Evolutionary conservation across 2,113 vertebrate genomes (phyloP), one percentile per base, ranked within the genome.

Genomic region (Candoia aspera): DNA sequence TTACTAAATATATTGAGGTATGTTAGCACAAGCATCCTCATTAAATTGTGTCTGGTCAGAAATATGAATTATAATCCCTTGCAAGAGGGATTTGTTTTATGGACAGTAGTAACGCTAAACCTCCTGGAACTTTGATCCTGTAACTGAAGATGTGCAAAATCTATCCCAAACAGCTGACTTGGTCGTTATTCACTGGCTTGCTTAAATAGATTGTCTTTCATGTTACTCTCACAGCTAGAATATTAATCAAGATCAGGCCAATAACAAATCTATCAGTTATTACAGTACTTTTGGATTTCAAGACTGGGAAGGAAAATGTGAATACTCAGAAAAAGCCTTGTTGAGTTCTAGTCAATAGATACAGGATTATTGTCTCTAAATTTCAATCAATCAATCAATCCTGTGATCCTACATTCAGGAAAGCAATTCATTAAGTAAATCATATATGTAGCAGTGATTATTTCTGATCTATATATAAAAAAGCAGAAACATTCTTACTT

Each of bases 401-500:
- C 90, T 90, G 58, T 12, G 17, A 53, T 24, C 8, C 89, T 59
- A 49, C 6, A 8, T 49, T 49, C 2, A 26, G 57, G 24, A 3
- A 58, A 79, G 73, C 59, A 87, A 59, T 59, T 49, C 49, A 49
- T 49, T 49, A 5, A 49, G 49, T 21, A 49, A 49, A 24, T 49
- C 5, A 62, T 29, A 62, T 8, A 59, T 6, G n/a, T 23, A 6
- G 12, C 33, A 42, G 9, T 10, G 6, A 26, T 13, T 15, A 29
- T 62, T 91, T 37, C 33, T 85, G 23, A 54, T 86, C 17, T 95
- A 94, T 3, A 95, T 57, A 79, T 91, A 84, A 2, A 91, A 92
- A 93, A 23, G 90, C 91, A 58, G 93, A 90, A 90, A 17, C 0
- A 87, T 94, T 84, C 91, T 97, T 87, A 99, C 99, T 98, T 99